Evolutionary conservation across 2,797 vertebrate genomes (phyloP).

Genomic region (Protonibea diacanthus): DNA sequence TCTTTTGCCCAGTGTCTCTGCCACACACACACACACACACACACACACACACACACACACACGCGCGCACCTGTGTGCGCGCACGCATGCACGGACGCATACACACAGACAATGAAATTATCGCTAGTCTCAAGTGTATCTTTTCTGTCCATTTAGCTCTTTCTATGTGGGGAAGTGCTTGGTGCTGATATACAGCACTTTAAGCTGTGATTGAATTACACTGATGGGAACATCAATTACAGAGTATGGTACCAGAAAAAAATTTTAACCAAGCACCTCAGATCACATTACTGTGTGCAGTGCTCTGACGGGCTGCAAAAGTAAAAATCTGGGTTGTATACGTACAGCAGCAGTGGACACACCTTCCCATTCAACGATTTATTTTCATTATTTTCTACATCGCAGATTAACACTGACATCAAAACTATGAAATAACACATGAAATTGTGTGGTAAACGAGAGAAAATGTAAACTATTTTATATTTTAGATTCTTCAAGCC

Average conservation of each 20-base stretch:
- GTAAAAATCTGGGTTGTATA: constrained; percentile 10
- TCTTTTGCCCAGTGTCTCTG: constrained; percentile 37
- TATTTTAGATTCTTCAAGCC: too few species aligned
- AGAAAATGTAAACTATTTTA: too few species aligned
- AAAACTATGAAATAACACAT: too few species aligned
- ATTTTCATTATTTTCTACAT: too few species aligned
- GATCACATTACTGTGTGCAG: constrained; percentile 64
- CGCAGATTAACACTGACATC: too few species aligned
- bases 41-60: constrained; percentile 30
- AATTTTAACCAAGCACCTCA: constrained; percentile 57
- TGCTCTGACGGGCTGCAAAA: constrained; percentile 42
- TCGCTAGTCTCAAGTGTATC: constrained; percentile 76
- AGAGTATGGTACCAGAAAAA: constrained; percentile 58
- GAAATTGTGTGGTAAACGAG: too few species aligned
- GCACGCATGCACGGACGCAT: constrained; percentile 9
- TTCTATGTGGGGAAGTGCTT: constrained; percentile 76
- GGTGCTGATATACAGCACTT: constrained; percentile 78
- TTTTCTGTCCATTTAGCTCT: constrained; percentile 79
- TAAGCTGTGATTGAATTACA: constrained; percentile 80
- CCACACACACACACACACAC: constrained; percentile 28
- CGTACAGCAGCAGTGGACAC: too few species aligned
- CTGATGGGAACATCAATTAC: constrained; percentile 81
- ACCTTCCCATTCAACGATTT: too few species aligned
- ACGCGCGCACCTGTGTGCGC: too few species aligned
- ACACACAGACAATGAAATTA: constrained; percentile 68